Base-by-base conservation (phyloP, 2,888 invertebrate species). In the Cenopis cana region DNA sequence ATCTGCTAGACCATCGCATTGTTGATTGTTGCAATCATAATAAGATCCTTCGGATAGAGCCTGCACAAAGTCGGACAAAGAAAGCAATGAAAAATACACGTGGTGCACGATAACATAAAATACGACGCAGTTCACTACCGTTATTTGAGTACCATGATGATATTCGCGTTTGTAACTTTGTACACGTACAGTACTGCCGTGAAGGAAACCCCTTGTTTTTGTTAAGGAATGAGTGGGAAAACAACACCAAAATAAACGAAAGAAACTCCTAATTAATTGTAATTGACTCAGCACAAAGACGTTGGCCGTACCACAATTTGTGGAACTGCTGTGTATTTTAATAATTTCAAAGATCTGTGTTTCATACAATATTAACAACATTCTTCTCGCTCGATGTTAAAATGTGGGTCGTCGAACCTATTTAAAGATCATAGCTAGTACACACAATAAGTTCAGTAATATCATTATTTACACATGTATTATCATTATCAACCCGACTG, bases 111-210 rank as follows among this genome's bases (percentile, higher is more conserved):
- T 46, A 59, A n/a, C 50, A 49, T 50, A 56, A n/a, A 56, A 66
- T 71, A 61, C 71, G 67, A 71, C 71, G 71, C 67, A 71, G 67
- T 71, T 56, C 38, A 36, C 36, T 60, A 55, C 61, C 67, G 61
- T 71, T 61, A 67, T 61, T 66, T 66, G 33, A 70, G 65, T 36
- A 59, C 41, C 54, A 54, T 54, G 59, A 52, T 50, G n/a, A 60
- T 33, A 65, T 17, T 38, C 52, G 38, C 50, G 56, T 64, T 57
- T 64, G 65, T n/a, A n/a, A n/a, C n/a, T n/a, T n/a, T n/a, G n/a
- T n/a, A n/a, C n/a, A n/a, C n/a, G n/a, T 54, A 38, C 41, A 24
- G 46, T 46, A n/a, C 46, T 49, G 36, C n/a, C 49, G 55, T 56
- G 20, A 50, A 56, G 67, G 56, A 66, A 71, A 56, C 49, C 60